phyloP scores from a whole-genome alignment of 2,797 vertebrate genomes.

The Hylomyscus alleni region DNA sequence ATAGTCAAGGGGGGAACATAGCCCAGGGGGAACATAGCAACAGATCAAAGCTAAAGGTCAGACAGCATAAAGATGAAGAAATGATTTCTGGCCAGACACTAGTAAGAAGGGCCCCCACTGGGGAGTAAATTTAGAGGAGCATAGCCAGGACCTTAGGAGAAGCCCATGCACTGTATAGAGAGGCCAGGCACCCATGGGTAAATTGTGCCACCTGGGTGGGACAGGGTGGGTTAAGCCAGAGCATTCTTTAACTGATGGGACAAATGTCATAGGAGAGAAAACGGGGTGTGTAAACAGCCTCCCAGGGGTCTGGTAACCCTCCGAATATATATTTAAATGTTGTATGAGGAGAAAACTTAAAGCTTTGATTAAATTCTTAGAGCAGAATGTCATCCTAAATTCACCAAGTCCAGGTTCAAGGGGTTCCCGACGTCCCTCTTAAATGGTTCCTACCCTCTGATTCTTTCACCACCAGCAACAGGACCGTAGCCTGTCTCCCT shows the following conservation, averaged over 20 bases:
- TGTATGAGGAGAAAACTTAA: not conserved
- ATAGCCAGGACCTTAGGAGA: accelerated
- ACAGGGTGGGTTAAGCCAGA: not conserved
- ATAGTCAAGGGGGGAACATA: not conserved
- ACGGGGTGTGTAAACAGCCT: not conserved
- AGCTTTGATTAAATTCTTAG: conserved; percentile 35
- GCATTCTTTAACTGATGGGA: not conserved
- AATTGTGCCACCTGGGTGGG: not conserved
- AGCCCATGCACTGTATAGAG: not conserved
- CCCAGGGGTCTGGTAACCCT: not conserved
- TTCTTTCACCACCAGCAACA: not conserved
- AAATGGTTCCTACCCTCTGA: no score
- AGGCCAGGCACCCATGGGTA: not conserved
- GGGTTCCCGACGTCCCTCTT: not conserved
- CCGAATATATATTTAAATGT: not conserved
- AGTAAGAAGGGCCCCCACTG: not conserved
- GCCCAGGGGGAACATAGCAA: not conserved
- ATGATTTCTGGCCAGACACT: not conserved
- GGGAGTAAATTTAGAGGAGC: not conserved
- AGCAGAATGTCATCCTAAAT: not conserved
- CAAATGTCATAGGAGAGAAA: not conserved
- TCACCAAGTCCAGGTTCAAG: not conserved
- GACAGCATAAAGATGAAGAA: not conserved
- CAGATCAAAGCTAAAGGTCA: not conserved
- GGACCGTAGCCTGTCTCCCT: no score